A percentile compares a stretch with the other conserved stretches of the same genome.
Evolutionary conservation across 2,888 invertebrate genomes (phyloP).

Genomic region (Prenolepis imparis): DNA sequence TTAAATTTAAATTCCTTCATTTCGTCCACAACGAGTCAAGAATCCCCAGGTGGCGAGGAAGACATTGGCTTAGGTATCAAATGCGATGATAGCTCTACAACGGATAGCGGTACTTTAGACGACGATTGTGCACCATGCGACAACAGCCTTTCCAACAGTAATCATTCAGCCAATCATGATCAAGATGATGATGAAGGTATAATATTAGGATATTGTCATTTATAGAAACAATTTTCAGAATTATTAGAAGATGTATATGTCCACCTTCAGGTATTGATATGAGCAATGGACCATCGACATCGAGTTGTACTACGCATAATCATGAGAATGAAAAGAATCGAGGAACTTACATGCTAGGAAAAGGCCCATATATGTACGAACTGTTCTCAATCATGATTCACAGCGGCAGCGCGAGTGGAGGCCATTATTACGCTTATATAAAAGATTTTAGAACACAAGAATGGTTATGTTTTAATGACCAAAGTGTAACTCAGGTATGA

Average conservation of each 20-base stretch:
- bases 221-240: conserved; percentile 52
- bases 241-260: conserved; percentile 42
- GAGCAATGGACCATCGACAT: conserved; percentile 85
- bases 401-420: conserved; percentile 95
- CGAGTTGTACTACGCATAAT: conserved; percentile 85
- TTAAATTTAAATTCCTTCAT: conserved; percentile 93
- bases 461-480: conserved; percentile 97
- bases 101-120: conserved; percentile 90
- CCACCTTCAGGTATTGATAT: conserved; percentile 88
- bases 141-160: conserved; percentile 77
- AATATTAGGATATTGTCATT: conserved; percentile 23
- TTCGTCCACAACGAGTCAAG: conserved; percentile 80
- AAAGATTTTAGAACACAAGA: conserved; percentile 92
- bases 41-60: conserved; percentile 85
- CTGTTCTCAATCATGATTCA: conserved; percentile 97
- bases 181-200: conserved; percentile 90
- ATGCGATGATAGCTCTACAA: conserved; percentile 90
- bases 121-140: conserved; percentile 87
- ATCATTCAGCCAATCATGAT: conserved; percentile 79
- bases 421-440: conserved; percentile 97
- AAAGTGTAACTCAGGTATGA: conserved; percentile 91
- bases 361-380: conserved; percentile 93
- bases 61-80: conserved; percentile 86
- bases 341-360: conserved; percentile 81
- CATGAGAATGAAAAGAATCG: conserved; percentile 87